Base-by-base conservation (phyloP, 92 coral and sea anemone genomes). In the Diadumene lineata region DNA sequence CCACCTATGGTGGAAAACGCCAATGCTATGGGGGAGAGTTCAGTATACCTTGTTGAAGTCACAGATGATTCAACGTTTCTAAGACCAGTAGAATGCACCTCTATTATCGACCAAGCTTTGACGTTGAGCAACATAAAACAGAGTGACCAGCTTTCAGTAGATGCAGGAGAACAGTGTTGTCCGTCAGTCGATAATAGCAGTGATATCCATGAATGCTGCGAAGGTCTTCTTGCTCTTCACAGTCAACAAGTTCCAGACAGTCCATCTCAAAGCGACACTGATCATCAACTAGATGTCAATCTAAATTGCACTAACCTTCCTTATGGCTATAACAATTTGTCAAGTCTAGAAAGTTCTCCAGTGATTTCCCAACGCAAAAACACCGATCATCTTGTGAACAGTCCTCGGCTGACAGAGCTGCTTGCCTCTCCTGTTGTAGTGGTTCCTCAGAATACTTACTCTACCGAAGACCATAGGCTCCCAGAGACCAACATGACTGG, bases 371-470 rank as follows among this genome's bases (percentile, higher is more conserved):
- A 68, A 7, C 21, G 26, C 21, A 23, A 7, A 13, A 24, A 19
- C 19, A 29, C 24, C 25, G 32, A 38, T 21, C 69, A 34, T 27
- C 60, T 43, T 43, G 32, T 61, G 19, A 72, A 65, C 19, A 24
- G 77, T 32, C 66, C 77, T 34, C 19, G 32, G 1, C 34, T 31
- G 50, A 26, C 77, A 32, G 77, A 30, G 19, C 43, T 72, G 10
- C 23, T 72, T 10, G 31, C 77, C 19, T 72, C 77, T 33, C 77
- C 65, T 50, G 63, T 70, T 22, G 50, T 50, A 11, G 34, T 50
- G 30, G 64, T 70, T 23, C 75, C 75, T 17, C 63, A 53, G 18
- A 48, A 29, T 17, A 56, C 34, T 32, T 50, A 33, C 1, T 2
- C 25, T 7, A 4, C 62, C 1, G 50, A 53, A 1, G 27, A 24